Evolutionary conservation across 2,113 vertebrate genomes (phyloP), one percentile per base, ranked within the genome.

Genomic region (Ptilorrhoa leucosticta): DNA sequence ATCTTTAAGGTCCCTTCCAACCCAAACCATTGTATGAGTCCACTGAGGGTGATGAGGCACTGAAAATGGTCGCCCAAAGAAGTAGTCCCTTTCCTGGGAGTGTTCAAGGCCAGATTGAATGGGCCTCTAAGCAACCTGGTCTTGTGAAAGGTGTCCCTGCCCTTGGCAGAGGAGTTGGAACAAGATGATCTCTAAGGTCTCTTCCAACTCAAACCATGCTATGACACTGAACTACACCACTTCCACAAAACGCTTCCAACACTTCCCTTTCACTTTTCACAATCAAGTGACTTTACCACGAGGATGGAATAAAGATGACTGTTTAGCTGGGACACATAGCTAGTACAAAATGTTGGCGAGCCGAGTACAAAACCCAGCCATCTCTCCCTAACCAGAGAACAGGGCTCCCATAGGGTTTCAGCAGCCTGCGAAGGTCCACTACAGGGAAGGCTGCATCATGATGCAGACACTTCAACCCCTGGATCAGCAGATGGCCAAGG

Each of bases 371-470:
- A 60, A 73, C 8, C 2, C 54, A 81, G 16, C 6, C 39, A 18
- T 26, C 16, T 27, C 42, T 12, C 63, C 37, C 44, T 30, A 42
- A 10, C 20, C 26, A 64, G 28, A 72, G 50, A 7, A 19, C 27
- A 33, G 17, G 37, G 15, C 35, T 78, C 24, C 31, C 10, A 27
- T 2, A 5, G 27, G 27, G 12, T 57, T 79, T 37, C 1, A 0
- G 27, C 56, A 87, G 33, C 39, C 51, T n/a, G 21, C 17, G 42
- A 48, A 84, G 11, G 18, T 42, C 48, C 47, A 18, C 12, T 17
- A 4, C 27, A 65, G n/a, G 40, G 13, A 64, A 64, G 35, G 27
- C 40, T 79, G n/a, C 2, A 2, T 44, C 3, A 0, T 6, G 6
- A 33, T 44, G 45, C 45, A 44, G 53, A 63, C 6, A 5, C 42